A percentile compares a stretch with the other conserved stretches of the same genome.
Evolutionary conservation across 2,888 invertebrate genomes (phyloP).

Genomic region (Lissonota sp.): DNA sequence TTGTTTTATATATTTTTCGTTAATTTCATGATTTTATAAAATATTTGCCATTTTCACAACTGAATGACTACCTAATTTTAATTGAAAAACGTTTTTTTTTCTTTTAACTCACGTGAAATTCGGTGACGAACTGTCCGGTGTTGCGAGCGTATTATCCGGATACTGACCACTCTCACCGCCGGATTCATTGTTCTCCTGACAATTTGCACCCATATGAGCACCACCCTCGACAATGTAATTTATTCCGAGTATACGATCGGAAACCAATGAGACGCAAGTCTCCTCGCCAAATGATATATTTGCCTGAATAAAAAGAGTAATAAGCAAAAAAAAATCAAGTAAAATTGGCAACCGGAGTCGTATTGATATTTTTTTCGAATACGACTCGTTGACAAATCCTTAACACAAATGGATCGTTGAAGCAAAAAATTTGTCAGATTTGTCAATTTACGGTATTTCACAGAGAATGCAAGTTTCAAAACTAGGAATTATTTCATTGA

Average conservation of each 20-base stretch:
- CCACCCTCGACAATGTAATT: constrained; percentile 92
- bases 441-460: constrained; percentile 5
- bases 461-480: too few relatives aligned
- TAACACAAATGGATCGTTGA: not conserved
- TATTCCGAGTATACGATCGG: constrained; percentile 90
- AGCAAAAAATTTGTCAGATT: constrained; percentile 17
- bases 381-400: too few relatives aligned
- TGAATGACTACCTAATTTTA: too few relatives aligned
- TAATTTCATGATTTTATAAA: not conserved
- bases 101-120: constrained; percentile 63
- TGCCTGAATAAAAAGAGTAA: constrained; percentile 83
- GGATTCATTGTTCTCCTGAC: constrained; percentile 65
- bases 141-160: constrained; percentile 39
- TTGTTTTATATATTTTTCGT: not conserved
- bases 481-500: too few relatives aligned
- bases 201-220: constrained; percentile 62
- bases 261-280: constrained; percentile 90
- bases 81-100: too few relatives aligned
- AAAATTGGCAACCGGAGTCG: too few relatives aligned
- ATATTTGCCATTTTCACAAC: not conserved
- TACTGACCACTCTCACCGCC: constrained; percentile 44
- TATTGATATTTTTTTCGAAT: too few relatives aligned
- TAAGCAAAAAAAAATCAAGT: constrained; percentile 5
- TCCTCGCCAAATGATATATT: constrained; percentile 89
- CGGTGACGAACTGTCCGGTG: constrained; percentile 62